Conservation (phyloP, 2,797 vertebrate species). For the Epinephelus malabaricus region DNA sequence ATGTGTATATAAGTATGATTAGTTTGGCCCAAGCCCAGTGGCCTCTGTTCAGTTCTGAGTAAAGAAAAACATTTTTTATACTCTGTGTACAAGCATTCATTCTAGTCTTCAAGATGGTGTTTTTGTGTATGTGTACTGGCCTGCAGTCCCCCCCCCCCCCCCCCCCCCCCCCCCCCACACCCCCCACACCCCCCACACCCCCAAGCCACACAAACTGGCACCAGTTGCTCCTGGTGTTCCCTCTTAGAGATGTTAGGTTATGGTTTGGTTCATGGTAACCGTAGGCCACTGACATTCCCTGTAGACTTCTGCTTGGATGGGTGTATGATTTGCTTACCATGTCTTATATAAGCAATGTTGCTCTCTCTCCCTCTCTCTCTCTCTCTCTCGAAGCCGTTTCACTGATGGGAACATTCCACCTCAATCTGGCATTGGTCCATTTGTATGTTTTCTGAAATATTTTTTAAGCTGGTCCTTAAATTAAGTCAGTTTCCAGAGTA, state of each 20-base stretch:
- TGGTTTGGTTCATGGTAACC: constrained; percentile 36
- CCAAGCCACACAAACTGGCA: background rate
- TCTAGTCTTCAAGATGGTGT: background rate
- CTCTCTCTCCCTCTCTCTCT: background rate
- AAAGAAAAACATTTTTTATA: background rate
- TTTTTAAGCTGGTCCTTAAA: background rate
- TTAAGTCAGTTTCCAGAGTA: background rate
- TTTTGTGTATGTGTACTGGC: background rate
- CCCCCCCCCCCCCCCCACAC: too few species aligned
- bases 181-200: too few species aligned
- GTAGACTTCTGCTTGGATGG: constrained; percentile 65
- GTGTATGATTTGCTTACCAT: constrained; percentile 67
- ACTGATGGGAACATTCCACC: constrained; percentile 7
- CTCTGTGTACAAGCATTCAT: background rate
- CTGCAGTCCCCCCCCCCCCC: background rate
- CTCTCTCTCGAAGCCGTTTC: constrained; percentile 16
- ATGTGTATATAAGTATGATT: background rate
- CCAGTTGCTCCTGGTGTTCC: constrained; percentile 47
- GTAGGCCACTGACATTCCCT: constrained; percentile 58
- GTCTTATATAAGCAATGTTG: constrained; percentile 56
- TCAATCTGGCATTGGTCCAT: constrained; percentile 6
- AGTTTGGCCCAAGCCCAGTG: background rate
- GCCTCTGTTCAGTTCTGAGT: background rate
- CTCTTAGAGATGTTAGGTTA: constrained; percentile 33
- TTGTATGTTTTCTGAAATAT: background rate